These are phyloP conservation scores for Astreopora myriophthalma DNA, from an alignment of 64 coral and sea anemone genomes.

Conservation along the genomic window DNA sequence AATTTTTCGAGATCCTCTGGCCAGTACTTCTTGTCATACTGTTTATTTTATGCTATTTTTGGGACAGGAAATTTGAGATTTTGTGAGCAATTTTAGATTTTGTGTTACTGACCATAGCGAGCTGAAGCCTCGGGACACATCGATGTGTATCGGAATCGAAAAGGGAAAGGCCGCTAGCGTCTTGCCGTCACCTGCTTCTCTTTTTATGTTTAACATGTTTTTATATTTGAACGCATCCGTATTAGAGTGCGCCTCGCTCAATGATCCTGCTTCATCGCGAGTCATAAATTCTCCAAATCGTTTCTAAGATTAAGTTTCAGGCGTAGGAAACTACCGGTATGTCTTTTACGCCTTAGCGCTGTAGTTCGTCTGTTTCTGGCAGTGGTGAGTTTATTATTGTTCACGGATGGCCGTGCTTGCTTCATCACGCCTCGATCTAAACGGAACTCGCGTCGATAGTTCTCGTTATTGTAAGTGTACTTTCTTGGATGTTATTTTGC, in stretches of 20 bases:
- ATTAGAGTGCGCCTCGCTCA: background rate
- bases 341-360: background rate
- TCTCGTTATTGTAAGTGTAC: background rate
- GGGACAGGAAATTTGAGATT: background rate
- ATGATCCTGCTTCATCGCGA: background rate
- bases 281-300: conserved; percentile 36
- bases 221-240: background rate
- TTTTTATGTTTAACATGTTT: conserved; percentile 43
- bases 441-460: background rate
- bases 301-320: conserved; percentile 33
- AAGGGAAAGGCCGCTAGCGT: background rate
- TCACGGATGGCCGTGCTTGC: conserved; percentile 3
- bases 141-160: background rate
- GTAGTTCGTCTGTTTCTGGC: background rate
- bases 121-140: background rate
- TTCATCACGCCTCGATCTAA: background rate
- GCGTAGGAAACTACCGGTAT: background rate
- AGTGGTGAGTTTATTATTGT: background rate
- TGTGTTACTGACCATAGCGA: background rate
- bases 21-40: background rate
- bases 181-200: background rate
- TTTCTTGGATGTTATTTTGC: background rate
- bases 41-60: background rate
- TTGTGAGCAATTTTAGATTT: background rate
- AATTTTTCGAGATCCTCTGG: background rate